Percentiles rank a stretch among this genome's conserved stretches.
Evolutionary conservation across 2,113 vertebrate species (phyloP).

Genomic region (Corvus moneduloides): DNA sequence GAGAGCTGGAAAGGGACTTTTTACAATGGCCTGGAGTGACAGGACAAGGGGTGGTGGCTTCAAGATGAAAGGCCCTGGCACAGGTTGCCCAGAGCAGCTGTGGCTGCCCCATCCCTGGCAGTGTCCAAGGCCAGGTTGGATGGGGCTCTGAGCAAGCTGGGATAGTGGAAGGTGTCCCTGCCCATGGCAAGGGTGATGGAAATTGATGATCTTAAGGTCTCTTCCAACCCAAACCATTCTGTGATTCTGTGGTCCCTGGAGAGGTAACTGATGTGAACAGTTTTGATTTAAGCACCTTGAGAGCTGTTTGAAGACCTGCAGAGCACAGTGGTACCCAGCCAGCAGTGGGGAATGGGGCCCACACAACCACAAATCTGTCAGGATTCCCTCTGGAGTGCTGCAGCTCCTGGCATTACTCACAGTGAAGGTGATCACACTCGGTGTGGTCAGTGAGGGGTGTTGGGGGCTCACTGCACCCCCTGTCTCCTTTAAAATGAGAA

Average conservation of each 20-base stretch:
- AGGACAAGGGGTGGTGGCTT: neutral
- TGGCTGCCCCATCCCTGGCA: neutral
- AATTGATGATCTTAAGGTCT: neutral
- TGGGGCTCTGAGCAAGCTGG: accelerated
- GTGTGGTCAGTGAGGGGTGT: accelerated
- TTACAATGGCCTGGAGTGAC: neutral
- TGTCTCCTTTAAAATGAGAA: neutral
- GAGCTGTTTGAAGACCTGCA: neutral
- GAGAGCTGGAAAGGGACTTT: neutral
- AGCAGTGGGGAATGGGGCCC: neutral
- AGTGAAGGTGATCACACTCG: no score
- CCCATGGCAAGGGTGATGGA: neutral
- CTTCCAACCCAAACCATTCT: neutral
- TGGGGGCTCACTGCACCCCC: accelerated
- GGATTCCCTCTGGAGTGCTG: neutral
- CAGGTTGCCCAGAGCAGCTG: neutral
- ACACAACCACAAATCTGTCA: accelerated
- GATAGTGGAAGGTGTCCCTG: neutral
- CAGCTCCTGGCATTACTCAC: neutral
- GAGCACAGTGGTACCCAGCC: neutral
- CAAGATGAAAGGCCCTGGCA: neutral
- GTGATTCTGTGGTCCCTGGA: neutral
- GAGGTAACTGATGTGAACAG: neutral
- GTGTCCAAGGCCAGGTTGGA: neutral
- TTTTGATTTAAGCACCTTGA: neutral